Evolutionary conservation across 2,888 invertebrate genomes (phyloP), one percentile per base, ranked within the genome.

Genomic region (Archips xylosteana): DNA sequence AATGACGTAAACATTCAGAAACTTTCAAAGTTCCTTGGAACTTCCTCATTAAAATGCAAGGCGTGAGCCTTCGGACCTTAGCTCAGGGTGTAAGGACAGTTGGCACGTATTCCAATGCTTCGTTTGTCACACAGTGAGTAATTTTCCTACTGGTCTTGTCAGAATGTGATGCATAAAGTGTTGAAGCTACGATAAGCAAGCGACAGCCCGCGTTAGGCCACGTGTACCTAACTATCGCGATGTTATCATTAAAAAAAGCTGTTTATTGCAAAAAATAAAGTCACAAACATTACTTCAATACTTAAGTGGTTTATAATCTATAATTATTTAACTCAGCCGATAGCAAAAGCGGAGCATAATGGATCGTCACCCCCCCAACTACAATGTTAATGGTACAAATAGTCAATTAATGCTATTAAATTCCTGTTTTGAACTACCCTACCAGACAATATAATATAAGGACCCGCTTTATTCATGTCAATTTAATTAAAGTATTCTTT

Each of bases 401-500:
- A 23, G 23, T 23, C 23, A 23, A 23, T 23, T 23, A 23, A 23
- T 51, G 51, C 6, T 15, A 15, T 54, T 23, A 23, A 54, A 54
- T 54, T 3, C 23, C 54, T 23, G 9, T 54, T 54, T 54, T 54
- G 23, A 23, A 23, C 23, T 23, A 23, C 23, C 23, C 23, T 54
- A 54, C 54, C 8, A 10, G 54, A 23, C 2, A 23, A 23, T 23
- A 23, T 23, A 23, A 54, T 12, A 54, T 23, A 54, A 54, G 54
- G 23, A 10, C 54, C 54, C 10, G 23, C 51, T 51, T 51, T 51
- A 51, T 51, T 15, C 51, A 51, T 51, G 51, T 15, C 51, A 15
- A 23, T 23, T 23, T 23, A 23, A 23, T 54, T 54, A 23, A 54
- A 54, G 54, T 54, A 54, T 54, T 54, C 54, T 54, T 54, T 54